Percentiles rank a stretch among this genome's conserved stretches.
These are phyloP conservation scores for Crossaster papposus DNA, from an alignment of 53 echinoderm and acorn worm species.

Conservation along the genomic window DNA sequence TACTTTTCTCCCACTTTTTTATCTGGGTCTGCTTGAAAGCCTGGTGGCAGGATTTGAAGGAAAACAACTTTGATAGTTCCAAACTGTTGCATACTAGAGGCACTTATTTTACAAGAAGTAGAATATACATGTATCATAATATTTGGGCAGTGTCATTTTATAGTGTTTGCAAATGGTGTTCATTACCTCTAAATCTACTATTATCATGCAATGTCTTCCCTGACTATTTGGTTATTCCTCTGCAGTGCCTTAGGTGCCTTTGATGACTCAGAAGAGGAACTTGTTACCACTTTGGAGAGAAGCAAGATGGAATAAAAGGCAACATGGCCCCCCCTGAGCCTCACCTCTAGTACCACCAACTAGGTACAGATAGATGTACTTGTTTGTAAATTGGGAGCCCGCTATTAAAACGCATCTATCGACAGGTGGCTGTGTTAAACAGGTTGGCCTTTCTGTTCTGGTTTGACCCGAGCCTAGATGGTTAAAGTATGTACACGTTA, in stretches of 20 bases:
- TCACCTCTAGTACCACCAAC: neutral
- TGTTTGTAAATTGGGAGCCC: neutral
- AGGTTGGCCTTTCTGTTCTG: neutral
- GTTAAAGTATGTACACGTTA: neutral
- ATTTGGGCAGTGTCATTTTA: no score
- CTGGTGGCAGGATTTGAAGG: no score
- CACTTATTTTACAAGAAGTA: no score
- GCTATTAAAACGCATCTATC: neutral
- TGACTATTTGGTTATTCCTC: neutral
- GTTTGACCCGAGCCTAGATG: neutral
- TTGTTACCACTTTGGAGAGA: constrained; percentile 86
- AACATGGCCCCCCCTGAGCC: neutral
- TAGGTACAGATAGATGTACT: neutral
- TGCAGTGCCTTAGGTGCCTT: constrained; percentile 84
- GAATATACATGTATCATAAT: no score
- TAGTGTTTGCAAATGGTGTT: no score
- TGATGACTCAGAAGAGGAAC: constrained; percentile 95
- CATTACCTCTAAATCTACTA: neutral
- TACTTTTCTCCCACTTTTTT: no score
- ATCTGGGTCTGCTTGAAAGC: no score
- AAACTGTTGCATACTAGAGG: no score
- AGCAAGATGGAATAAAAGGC: constrained; percentile 93
- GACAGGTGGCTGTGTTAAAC: neutral
- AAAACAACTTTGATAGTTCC: no score
- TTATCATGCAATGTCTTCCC: neutral